phyloP scores from a whole-genome alignment of 2,888 invertebrate genomes.

The Nemapogon koenigi region DNA sequence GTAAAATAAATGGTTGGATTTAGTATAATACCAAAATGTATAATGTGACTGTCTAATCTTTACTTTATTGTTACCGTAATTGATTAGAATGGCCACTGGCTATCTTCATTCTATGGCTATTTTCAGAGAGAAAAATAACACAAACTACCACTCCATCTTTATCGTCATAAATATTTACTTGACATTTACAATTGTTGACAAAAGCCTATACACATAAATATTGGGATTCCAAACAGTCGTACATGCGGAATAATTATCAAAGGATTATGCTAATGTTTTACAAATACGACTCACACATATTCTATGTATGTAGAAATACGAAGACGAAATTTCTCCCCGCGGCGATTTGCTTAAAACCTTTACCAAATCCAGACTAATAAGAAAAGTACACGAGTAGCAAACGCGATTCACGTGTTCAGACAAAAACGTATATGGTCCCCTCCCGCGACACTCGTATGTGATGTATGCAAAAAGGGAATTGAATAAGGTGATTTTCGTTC shows the following conservation, averaged over 20 bases:
- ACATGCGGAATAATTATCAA: not conserved
- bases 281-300: not conserved
- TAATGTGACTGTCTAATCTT: no score
- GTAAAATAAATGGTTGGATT: no score
- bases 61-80: no score
- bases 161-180: no score
- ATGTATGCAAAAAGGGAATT: slow-evolving; percentile 66
- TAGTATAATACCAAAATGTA: no score
- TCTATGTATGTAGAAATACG: no score
- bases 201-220: not conserved
- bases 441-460: slow-evolving; percentile 48
- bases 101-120: no score
- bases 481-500: slow-evolving; percentile 64
- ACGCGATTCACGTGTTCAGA: slow-evolving; percentile 62
- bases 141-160: no score
- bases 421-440: slow-evolving; percentile 50
- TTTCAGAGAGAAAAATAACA: no score
- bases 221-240: not conserved
- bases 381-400: slow-evolving; percentile 54
- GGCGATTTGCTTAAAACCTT: slow-evolving; percentile 50
- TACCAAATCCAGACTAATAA: slow-evolving; percentile 58
- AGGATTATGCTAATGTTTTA: not conserved
- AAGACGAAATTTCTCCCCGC: slow-evolving; percentile 26
- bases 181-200: no score
- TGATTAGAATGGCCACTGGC: no score